phyloP scores from a whole-genome alignment of 2,888 invertebrate genomes.

The Diploptera punctata region DNA sequence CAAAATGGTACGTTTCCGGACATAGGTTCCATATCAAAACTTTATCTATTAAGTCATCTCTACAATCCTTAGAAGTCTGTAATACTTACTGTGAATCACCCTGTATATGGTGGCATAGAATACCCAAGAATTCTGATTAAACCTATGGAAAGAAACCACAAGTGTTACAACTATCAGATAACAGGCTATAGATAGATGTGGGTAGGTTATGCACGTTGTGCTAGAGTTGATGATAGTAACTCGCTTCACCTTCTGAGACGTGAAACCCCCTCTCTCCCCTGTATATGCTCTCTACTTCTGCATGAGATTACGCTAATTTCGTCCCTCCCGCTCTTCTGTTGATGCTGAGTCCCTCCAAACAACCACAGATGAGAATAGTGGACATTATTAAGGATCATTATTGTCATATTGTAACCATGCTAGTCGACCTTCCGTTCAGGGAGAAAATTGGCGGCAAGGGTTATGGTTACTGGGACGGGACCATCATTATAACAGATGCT shows the following conservation, averaged over 20 bases:
- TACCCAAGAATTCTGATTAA: no score
- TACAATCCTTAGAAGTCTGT: no score
- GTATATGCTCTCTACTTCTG: not conserved
- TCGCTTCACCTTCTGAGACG: conserved; percentile 2
- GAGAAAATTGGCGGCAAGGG: conserved; percentile 41
- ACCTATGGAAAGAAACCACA: no score
- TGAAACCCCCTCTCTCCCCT: not conserved
- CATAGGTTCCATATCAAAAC: no score
- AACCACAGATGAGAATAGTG: conserved; percentile 31
- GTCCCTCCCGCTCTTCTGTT: not conserved
- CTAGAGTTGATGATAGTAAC: not conserved
- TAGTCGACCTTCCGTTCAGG: conserved; percentile 38
- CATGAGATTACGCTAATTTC: conserved; percentile 17
- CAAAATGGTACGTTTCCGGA: no score
- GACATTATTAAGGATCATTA: conserved; percentile 44
- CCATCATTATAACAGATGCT: conserved; percentile 34
- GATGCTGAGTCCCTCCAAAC: conserved; percentile 12
- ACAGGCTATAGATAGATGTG: no score
- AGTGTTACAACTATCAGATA: no score
- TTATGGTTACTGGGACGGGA: conserved; percentile 31
- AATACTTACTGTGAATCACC: no score
- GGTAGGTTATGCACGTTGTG: not conserved
- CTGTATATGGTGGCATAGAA: no score
- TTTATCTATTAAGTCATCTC: no score
- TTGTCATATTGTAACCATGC: conserved; percentile 40